Conservation (phyloP, 2,113 vertebrate genomes). For the Rhineura floridana region DNA sequence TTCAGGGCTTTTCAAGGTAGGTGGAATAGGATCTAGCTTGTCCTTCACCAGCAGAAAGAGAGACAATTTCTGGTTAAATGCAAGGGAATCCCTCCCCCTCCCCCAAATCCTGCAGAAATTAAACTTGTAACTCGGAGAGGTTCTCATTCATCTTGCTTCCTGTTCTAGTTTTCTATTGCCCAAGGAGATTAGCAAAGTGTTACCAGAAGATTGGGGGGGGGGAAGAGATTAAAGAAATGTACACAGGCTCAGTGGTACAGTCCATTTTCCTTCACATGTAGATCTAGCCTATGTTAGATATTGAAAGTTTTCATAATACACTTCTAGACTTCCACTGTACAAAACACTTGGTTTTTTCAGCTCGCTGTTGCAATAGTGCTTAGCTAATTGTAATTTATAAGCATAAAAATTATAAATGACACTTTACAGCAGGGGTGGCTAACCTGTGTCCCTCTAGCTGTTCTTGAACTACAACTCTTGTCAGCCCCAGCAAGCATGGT, state of each 20-base stretch:
- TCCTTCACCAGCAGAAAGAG: neutral
- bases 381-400: neutral
- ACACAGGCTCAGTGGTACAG: too few species aligned
- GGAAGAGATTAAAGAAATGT: neutral
- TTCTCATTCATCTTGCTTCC: neutral
- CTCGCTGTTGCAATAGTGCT: neutral
- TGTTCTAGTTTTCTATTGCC: neutral
- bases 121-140: neutral
- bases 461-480: too few species aligned
- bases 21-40: neutral
- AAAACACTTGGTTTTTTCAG: neutral
- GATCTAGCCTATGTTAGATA: too few species aligned
- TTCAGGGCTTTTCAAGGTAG: neutral
- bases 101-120: neutral
- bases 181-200: neutral
- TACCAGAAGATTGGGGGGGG: too few species aligned
- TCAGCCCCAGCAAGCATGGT: too few species aligned
- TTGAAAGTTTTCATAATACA: neutral
- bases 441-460: too few species aligned
- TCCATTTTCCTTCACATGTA: neutral
- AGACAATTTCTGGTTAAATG: too few species aligned
- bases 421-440: neutral
- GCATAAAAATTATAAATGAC: neutral
- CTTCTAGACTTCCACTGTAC: neutral
- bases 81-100: too few species aligned